Base-by-base conservation (phyloP, 2,797 vertebrate genomes). In the Triplophysa yarkandensis region DNA sequence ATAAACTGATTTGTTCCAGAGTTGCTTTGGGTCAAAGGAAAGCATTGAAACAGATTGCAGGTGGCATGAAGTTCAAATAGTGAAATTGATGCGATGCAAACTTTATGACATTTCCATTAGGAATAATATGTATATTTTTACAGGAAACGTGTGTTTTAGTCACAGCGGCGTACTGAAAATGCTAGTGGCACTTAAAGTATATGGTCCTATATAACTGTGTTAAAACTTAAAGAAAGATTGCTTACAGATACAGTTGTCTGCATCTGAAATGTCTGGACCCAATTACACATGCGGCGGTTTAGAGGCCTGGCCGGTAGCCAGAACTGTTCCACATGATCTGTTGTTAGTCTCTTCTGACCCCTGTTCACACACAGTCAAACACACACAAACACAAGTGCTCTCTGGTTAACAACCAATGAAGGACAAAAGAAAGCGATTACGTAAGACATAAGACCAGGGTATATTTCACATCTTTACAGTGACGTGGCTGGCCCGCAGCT, bases 221-320 rank as follows among this genome's bases (percentile, higher is more conserved):
- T 63, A 62, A 73, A 69, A 34, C 16, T 13, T 13, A 9, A 25
- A 62, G 10, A 44, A 64, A 74, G 52, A 32, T 60, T 67, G 74
- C 34, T 54, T 75, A 68, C 74, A 69, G 55, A 75, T 77, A 55
- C 70, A 67, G 58, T 67, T 10, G 14, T 13, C 39, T 36, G 77
- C 52, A 63, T 34, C 58, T 77, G 57, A 68, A 75, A 77, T 65
- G 54, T 55, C 82, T 82, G 77, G 57, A 63, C 44, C 43, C 73
- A 82, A 74, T 83, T 82, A 81, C 55, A 28, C 48, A 74, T 66
- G 32, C 74, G 52, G 62, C 69, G 54, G 72, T 72, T 78, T 68
- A 81, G 80, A 67, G 68, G 32, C 44, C 44, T 80, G 83, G 77
- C 65, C 25, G 30, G 28, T 17, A 44, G 67, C 76, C 74, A 80